These are phyloP conservation scores for Branchipolynoe longqiensis DNA, from an alignment of 2,888 invertebrate species.

Conservation along the genomic window DNA sequence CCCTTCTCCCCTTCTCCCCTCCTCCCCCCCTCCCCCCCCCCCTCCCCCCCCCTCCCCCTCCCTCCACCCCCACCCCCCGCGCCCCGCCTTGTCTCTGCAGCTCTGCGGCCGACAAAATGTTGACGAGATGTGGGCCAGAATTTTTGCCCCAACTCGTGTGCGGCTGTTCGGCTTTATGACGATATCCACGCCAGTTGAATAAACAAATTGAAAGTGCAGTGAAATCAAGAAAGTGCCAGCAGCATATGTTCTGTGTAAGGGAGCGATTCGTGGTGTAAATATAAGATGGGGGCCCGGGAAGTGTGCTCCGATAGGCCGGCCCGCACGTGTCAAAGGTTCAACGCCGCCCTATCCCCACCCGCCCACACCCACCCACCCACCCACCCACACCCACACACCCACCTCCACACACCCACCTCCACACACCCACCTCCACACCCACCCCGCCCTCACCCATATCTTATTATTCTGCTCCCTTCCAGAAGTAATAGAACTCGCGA, in stretches of 20 bases:
- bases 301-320: slow-evolving; percentile 12
- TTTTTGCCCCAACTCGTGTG: slow-evolving; percentile 50
- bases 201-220: slow-evolving; percentile 58
- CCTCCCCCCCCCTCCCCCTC: too few relatives aligned
- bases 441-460: too few relatives aligned
- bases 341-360: too few relatives aligned
- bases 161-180: slow-evolving; percentile 46
- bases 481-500: slow-evolving; percentile 33
- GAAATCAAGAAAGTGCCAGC: slow-evolving; percentile 56
- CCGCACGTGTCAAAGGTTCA: slow-evolving; percentile 27
- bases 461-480: slow-evolving; percentile 41
- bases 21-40: too few relatives aligned
- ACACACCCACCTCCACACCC: too few relatives aligned
- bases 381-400: too few relatives aligned
- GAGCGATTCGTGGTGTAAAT: slow-evolving; percentile 47
- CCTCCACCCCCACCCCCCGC: slow-evolving; percentile 19
- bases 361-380: too few relatives aligned
- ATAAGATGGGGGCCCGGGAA: slow-evolving; percentile 29
- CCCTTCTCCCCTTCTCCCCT: too few relatives aligned
- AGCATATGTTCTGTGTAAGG: slow-evolving; percentile 52
- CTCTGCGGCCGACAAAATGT: slow-evolving; percentile 36
- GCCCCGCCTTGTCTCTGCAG: slow-evolving; percentile 46
- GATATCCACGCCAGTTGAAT: slow-evolving; percentile 56
- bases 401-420: too few relatives aligned
- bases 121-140: slow-evolving; percentile 50